Percentiles rank a stretch among this genome's conserved stretches.
These are phyloP conservation scores for Ptychadena robeensis DNA, from an alignment of 2,797 vertebrate species.

Conservation along the genomic window DNA sequence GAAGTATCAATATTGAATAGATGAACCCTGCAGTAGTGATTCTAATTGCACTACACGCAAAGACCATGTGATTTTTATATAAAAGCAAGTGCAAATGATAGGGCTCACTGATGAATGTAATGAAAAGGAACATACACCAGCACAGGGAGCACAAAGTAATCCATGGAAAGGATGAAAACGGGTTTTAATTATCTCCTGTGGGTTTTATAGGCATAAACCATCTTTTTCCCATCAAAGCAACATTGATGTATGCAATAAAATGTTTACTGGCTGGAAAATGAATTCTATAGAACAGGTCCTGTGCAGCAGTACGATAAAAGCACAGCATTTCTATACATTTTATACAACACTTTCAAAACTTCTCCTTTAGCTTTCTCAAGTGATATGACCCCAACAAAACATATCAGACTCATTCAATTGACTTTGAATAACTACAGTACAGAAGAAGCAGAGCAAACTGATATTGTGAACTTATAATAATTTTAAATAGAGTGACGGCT, in stretches of 20 bases:
- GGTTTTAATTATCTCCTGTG: slow-evolving; percentile 38
- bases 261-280: slow-evolving; percentile 61
- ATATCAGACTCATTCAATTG: slow-evolving; percentile 61
- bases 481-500: slow-evolving; percentile 80
- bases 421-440: slow-evolving; percentile 68
- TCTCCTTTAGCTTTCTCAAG: slow-evolving; percentile 69
- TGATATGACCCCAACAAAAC: slow-evolving; percentile 54
- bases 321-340: slow-evolving; percentile 49
- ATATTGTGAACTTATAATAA: slow-evolving; percentile 77
- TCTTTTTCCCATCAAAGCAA: slow-evolving; percentile 58
- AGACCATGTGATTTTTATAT: background rate
- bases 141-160: background rate
- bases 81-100: background rate
- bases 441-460: slow-evolving; percentile 66
- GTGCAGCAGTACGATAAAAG: slow-evolving; percentile 63
- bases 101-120: background rate
- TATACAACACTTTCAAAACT: slow-evolving; percentile 50
- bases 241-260: slow-evolving; percentile 61
- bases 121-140: background rate
- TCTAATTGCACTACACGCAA: background rate
- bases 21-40: background rate
- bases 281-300: slow-evolving; percentile 58
- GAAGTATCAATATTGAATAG: no score
- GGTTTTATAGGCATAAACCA: slow-evolving; percentile 63
- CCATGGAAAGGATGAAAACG: background rate